Base-by-base conservation (phyloP, 2,113 vertebrate species). In the Dasyurus viverrinus region DNA sequence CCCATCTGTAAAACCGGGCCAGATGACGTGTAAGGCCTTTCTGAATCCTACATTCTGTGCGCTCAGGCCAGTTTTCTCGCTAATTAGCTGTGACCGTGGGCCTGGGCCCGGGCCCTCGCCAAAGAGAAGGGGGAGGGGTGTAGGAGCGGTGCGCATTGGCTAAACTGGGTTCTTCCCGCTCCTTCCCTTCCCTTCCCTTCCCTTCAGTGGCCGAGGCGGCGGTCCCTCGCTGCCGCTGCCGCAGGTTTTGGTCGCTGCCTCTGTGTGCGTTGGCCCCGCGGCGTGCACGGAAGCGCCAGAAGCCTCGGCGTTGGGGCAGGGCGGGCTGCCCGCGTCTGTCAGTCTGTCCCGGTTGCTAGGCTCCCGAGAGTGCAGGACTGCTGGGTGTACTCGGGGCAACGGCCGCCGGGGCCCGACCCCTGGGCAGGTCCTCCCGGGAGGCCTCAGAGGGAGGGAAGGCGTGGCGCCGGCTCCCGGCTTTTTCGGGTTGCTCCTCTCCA, bases 371-470 rank as follows among this genome's bases (percentile, higher is more conserved):
- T n/a, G 36, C 19, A 19, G 36, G 60, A n/a, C 36, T 36, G n/a
- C 60, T 19, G 60, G 60, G 60, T n/a, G 19, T n/a, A 19, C 60
- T 7, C 60, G n/a, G 60, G 30, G 60, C 60, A 36, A n/a, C 36
- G 60, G 60, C 36, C 36, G 60, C 30, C 6, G 60, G 60, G 57
- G 8, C 57, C 30, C 26, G 27, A 14, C 60, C 19, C 36, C 60
- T 4, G 7, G 6, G 60, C 30, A 0, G 0, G 60, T n/a, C 36
- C 60, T 76, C 36, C 0, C 36, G 60, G 36, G 60, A 76, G 60
- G n/a, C 46, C 24, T 27, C 25, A 7, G 24, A 11, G 53, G n/a
- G 53, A 0, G 4, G 8, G 25, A 1, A 0, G 76, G 55, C 54
- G 60, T 47, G 24, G 52, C 0, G 7, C 54, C 10, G 42, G n/a